Evolutionary conservation across 2,797 vertebrate genomes (phyloP), one percentile per base, ranked within the genome.

Genomic region (Carapus acus): DNA sequence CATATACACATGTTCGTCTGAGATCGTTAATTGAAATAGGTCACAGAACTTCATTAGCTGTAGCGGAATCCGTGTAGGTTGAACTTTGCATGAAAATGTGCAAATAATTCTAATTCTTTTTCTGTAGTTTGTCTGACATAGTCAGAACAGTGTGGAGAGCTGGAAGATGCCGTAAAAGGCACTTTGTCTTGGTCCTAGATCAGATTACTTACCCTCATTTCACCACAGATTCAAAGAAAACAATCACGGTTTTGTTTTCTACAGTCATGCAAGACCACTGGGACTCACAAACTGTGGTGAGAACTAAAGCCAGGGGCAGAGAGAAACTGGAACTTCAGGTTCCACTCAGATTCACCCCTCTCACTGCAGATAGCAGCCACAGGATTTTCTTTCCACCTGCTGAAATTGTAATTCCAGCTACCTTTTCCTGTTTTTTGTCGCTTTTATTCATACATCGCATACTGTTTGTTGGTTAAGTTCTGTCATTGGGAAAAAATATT

Each of bases 241-340:
- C 88, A 88, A 86, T 86, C 72, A 18, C 37, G 68, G 79, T 86
- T 86, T 88, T 89, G 87, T 89, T 82, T 77, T 68, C 71, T 43
- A 6, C 42, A 44, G 82, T 85, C 79, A 81, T 38, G 54, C 65
- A 78, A 82, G 78, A 85, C 82, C 75, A 73, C 71, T 75, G 81
- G 64, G 76, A 77, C 62, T 69, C 64, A 49, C 44, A 54, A 68
- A 48, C 59, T 52, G 57, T 36, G 66, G 77, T 84, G 86, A 86
- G 84, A 88, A 87, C 76, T 72, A 84, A 85, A 84, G 80, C 76
- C 76, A 48, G 52, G 27, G 24, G 31, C 23, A 11, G 66, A 71
- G 67, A 43, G 59, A 83, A 86, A 88, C 87, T 76, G 79, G 88
- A 85, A 77, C 61, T 84, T 83, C 86, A 81, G 79, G 86, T 88